Conservation (phyloP, 2,113 vertebrate species). For the Malurus melanocephalus region DNA sequence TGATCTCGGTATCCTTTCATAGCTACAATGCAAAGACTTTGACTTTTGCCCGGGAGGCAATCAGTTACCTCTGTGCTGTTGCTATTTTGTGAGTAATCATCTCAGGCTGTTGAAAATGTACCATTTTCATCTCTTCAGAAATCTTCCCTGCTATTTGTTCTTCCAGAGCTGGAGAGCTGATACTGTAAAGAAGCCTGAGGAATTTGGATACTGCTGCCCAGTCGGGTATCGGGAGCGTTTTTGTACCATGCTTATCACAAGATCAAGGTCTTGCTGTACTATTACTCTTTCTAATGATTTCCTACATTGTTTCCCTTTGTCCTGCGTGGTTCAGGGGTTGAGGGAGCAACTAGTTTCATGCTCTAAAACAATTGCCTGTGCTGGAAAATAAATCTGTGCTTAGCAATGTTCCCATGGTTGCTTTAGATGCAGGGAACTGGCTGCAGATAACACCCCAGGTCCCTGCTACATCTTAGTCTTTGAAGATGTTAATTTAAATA, state of each 20-base stretch:
- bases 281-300: neutral
- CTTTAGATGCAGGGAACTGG: neutral
- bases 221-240: neutral
- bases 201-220: neutral
- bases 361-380: neutral
- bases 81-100: constrained; percentile 40
- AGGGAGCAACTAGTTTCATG: neutral
- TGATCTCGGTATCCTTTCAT: constrained; percentile 3
- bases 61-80: constrained; percentile 35
- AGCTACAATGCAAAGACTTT: constrained; percentile 1
- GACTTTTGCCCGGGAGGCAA: constrained; percentile 35
- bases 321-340: neutral
- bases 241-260: neutral
- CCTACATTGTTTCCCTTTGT: neutral
- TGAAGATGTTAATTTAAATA: neutral
- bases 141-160: constrained; percentile 38
- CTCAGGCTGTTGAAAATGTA: constrained; percentile 11
- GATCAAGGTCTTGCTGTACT: neutral
- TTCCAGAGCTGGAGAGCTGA: neutral
- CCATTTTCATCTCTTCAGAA: constrained; percentile 12
- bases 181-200: neutral
- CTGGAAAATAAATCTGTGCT: neutral
- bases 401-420: neutral
- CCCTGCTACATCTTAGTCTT: neutral
- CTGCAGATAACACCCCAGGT: neutral